Percentiles rank a stretch among this genome's conserved stretches.
Conservation (phyloP, 2,888 invertebrate genomes). For the Apamea sordens region DNA sequence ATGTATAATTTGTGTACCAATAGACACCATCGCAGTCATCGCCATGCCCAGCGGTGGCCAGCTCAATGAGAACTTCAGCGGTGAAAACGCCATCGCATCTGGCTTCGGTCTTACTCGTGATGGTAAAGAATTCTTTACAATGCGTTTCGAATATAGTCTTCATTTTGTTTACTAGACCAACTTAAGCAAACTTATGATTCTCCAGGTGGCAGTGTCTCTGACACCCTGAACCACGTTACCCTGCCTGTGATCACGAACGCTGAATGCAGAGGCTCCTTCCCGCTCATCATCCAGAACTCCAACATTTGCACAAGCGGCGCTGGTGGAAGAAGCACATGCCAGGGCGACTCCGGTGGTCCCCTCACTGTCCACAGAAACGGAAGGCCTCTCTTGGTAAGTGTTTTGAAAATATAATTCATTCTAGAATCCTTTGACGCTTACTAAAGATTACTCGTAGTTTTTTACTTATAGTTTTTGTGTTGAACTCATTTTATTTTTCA, state of each 20-base stretch:
- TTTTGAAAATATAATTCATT: neutral
- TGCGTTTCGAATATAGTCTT: neutral
- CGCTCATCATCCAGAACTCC: conserved; percentile 57
- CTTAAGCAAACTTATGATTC: neutral
- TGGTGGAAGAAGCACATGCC: conserved; percentile 68
- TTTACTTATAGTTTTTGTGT: neutral
- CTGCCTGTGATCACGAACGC: conserved; percentile 36
- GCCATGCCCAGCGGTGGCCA: conserved; percentile 71
- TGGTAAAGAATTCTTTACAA: conserved; percentile 49
- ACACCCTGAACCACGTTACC: conserved; percentile 30
- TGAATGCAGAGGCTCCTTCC: conserved; percentile 22
- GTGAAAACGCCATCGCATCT: conserved; percentile 73
- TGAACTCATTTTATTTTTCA: conserved; percentile 2
- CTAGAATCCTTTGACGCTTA: neutral
- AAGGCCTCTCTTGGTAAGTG: conserved; percentile 67
- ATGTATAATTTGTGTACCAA: neutral
- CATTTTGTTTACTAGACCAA: neutral
- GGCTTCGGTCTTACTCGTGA: conserved; percentile 76
- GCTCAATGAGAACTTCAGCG: conserved; percentile 69
- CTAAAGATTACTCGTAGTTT: neutral
- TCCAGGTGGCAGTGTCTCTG: conserved; percentile 19
- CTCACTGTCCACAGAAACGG: conserved; percentile 63
- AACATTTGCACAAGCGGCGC: conserved; percentile 74
- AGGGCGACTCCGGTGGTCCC: conserved; percentile 77
- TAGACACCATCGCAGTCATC: conserved; percentile 68